Evolutionary conservation across 1,140 invertebrate genomes (phyloP).

Genomic region (Palaemon carinicauda): DNA sequence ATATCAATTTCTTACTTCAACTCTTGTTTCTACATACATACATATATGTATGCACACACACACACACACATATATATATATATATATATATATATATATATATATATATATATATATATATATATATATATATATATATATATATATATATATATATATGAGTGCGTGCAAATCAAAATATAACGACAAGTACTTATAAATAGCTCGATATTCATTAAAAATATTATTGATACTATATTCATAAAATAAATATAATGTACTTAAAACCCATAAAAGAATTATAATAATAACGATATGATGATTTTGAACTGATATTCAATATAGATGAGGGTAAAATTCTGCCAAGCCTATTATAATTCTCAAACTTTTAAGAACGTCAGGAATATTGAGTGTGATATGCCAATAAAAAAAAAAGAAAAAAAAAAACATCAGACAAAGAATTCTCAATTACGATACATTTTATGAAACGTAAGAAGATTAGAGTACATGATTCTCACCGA

Average conservation of each 20-base stretch:
- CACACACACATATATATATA: neutral
- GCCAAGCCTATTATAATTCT: too few relatives aligned
- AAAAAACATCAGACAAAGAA: too few relatives aligned
- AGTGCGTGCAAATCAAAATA: neutral
- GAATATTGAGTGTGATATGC: neutral
- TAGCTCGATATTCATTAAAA: neutral
- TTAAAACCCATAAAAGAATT: too few relatives aligned
- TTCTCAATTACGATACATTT: too few relatives aligned
- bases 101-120: conserved; percentile 1
- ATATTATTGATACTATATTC: too few relatives aligned
- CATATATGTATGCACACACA: too few relatives aligned
- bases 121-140: conserved; percentile 2
- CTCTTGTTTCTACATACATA: too few relatives aligned
- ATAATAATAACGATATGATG: neutral
- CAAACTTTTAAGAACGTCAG: neutral
- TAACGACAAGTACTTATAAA: too few relatives aligned
- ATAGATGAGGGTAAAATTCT: neutral
- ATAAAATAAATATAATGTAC: too few relatives aligned
- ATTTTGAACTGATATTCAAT: neutral
- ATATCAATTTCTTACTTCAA: too few relatives aligned
- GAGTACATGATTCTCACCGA: too few relatives aligned
- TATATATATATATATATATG: neutral
- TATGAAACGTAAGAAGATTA: too few relatives aligned
- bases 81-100: neutral
- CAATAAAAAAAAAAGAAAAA: neutral